Percentiles rank a stretch among this genome's conserved stretches.
Conservation (phyloP, 2,113 vertebrate genomes). For the Aramus guarauna region DNA sequence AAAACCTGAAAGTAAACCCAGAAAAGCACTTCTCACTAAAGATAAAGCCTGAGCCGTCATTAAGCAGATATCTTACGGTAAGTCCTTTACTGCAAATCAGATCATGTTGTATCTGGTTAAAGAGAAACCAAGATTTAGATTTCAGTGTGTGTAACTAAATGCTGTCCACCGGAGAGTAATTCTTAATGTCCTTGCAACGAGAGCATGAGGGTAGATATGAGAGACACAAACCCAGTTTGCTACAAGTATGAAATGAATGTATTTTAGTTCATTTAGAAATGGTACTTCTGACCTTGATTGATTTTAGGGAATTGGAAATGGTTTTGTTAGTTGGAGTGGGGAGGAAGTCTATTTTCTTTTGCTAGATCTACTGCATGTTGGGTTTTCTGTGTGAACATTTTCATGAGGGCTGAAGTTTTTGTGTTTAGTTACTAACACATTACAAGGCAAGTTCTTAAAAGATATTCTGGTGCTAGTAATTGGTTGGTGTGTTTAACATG, state of each 20-base stretch:
- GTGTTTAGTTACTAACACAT: neutral
- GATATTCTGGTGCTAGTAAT: neutral
- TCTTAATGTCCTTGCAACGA: neutral
- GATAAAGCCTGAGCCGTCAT: neutral
- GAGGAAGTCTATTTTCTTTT: neutral
- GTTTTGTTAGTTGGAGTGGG: neutral
- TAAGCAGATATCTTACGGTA: neutral
- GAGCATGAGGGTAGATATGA: neutral
- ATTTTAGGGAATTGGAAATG: neutral
- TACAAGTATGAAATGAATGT: neutral
- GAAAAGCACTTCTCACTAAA: neutral
- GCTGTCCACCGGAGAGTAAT: neutral
- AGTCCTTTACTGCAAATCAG: neutral
- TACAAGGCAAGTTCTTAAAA: neutral
- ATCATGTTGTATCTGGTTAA: slow-evolving; percentile 8
- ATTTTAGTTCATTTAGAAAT: neutral
- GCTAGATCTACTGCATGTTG: neutral
- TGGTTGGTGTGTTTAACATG: neutral
- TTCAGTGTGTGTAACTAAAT: neutral
- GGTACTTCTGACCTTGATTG: neutral
- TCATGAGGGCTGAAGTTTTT: neutral
- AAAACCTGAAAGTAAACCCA: neutral
- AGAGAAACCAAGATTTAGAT: neutral
- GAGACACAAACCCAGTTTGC: neutral
- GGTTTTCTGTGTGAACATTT: neutral